These are phyloP conservation scores for Takifugu bimaculatus DNA, from an alignment of 2,113 vertebrate genomes.

Conservation along the genomic window DNA sequence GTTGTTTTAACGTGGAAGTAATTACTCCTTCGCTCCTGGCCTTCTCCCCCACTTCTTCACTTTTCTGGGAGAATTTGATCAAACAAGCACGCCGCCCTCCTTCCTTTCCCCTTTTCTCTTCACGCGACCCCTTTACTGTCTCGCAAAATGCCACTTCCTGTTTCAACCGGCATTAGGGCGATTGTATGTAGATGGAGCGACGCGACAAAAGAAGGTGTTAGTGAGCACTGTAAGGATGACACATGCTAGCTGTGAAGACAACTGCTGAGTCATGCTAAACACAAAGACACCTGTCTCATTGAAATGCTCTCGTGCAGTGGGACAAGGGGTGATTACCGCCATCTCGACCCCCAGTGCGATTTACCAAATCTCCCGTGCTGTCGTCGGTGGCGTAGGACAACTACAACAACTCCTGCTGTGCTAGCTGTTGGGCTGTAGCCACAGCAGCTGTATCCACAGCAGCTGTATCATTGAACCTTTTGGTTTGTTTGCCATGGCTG, in stretches of 20 bases:
- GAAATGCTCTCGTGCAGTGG: conserved; percentile 52
- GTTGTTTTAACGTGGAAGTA: conserved; percentile 65
- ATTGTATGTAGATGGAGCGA: conserved; percentile 10
- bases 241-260: not conserved
- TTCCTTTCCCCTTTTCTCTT: no score
- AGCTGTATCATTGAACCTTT: no score
- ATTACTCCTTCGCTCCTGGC: conserved; percentile 39
- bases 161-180: conserved; percentile 14
- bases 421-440: no score
- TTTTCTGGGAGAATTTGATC: conserved; percentile 52
- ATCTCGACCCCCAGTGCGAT: conserved; percentile 15
- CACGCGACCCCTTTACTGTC: no score
- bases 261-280: conserved; percentile 26
- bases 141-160: not conserved
- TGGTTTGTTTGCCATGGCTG: no score
- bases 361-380: conserved; percentile 7
- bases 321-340: conserved; percentile 30
- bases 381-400: conserved; percentile 3
- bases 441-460: no score
- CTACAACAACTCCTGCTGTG: no score
- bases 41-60: not conserved
- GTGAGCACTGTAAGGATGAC: not conserved
- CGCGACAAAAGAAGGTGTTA: conserved; percentile 6
- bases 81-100: conserved; percentile 28
- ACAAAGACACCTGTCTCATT: conserved; percentile 23